Conservation (phyloP, 2,888 invertebrate genomes). For the Scelioninae gen. 2 region DNA sequence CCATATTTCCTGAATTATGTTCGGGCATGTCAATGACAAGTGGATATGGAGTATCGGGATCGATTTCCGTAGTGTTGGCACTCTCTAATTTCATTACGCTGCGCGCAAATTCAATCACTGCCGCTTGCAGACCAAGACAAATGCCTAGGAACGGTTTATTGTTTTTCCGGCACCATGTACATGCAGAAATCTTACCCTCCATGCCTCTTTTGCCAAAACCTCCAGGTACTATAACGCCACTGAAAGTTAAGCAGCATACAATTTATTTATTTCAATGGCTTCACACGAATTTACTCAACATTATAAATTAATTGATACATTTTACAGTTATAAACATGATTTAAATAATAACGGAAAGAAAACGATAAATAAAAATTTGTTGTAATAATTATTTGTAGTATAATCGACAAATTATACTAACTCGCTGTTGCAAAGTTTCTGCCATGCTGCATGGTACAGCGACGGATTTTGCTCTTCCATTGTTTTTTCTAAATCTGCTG, state of each 20-base stretch:
- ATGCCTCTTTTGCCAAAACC: slow-evolving; percentile 97
- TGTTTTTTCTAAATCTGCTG: slow-evolving; percentile 88
- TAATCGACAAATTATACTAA: slow-evolving; percentile 78
- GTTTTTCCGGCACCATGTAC: slow-evolving; percentile 93
- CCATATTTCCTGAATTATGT: slow-evolving; percentile 93
- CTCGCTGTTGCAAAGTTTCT: slow-evolving; percentile 90
- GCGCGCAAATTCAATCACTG: slow-evolving; percentile 95
- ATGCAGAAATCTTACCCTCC: slow-evolving; percentile 96
- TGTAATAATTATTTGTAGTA: too few relatives aligned
- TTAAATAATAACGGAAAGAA: not conserved
- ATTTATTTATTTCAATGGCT: too few relatives aligned
- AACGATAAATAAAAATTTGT: too few relatives aligned
- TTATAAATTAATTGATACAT: not conserved
- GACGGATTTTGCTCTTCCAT: slow-evolving; percentile 87
- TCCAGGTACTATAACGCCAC: slow-evolving; percentile 96
- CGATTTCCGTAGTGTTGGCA: slow-evolving; percentile 92
- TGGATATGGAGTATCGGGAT: slow-evolving; percentile 83
- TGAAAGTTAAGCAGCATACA: slow-evolving; percentile 76
- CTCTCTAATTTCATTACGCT: slow-evolving; percentile 86
- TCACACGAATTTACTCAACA: too few relatives aligned
- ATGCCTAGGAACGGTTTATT: slow-evolving; percentile 95
- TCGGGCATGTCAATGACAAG: slow-evolving; percentile 99
- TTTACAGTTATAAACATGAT: not conserved
- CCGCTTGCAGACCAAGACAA: slow-evolving; percentile 97
- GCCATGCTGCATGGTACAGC: slow-evolving; percentile 95